phyloP scores from a whole-genome alignment of 2,113 vertebrate species.

The Lucifuga dentata region DNA sequence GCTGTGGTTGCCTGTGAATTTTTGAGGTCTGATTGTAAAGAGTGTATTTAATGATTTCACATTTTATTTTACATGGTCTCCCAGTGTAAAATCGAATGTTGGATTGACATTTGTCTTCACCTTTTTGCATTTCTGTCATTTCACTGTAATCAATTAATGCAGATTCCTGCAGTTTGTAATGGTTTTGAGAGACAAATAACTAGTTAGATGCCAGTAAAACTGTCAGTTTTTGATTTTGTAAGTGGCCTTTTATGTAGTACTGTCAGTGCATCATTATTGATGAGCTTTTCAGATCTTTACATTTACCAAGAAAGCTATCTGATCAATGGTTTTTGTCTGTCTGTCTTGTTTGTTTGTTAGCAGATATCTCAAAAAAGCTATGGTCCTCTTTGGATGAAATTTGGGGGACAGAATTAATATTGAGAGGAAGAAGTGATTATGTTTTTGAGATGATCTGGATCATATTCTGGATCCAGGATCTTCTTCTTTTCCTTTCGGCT shows the following conservation, averaged over 20 bases:
- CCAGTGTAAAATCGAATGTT: neutral
- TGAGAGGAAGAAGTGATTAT: too few relatives aligned
- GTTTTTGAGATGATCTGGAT: too few relatives aligned
- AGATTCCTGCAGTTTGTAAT: slow-evolving; percentile 6
- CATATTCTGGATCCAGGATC: too few relatives aligned
- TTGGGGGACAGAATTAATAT: too few relatives aligned
- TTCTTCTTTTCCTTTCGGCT: too few relatives aligned
- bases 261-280: neutral
- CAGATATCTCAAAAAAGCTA: too few relatives aligned
- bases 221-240: slow-evolving; percentile 23
- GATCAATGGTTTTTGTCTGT: too few relatives aligned
- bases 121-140: neutral
- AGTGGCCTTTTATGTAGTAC: slow-evolving; percentile 19
- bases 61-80: neutral
- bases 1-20: neutral
- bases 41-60: slow-evolving; percentile 4
- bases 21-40: neutral
- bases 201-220: slow-evolving; percentile 13
- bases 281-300: neutral
- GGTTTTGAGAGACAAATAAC: slow-evolving; percentile 1
- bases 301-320: too few relatives aligned
- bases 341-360: too few relatives aligned
- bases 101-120: neutral
- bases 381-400: too few relatives aligned
- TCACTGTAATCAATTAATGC: slow-evolving; percentile 26